Conservation (phyloP, 2,797 vertebrate species). For the Falco rusticolus region DNA sequence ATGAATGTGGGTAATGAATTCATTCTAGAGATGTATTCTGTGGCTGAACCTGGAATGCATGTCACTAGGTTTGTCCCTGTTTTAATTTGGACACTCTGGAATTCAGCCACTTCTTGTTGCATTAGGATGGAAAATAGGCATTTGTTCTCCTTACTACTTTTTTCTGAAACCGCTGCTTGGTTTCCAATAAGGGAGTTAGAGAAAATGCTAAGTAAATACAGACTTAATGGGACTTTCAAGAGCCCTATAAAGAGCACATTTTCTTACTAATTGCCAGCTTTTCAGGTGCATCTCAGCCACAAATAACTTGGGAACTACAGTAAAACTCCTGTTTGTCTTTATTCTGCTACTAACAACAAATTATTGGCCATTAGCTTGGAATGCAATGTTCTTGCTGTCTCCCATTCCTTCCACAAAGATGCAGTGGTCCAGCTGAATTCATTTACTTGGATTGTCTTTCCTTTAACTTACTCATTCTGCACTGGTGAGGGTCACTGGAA, state of each 20-base stretch:
- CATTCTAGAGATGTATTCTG: neutral
- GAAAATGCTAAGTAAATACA: slow-evolving; percentile 36
- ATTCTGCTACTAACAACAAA: neutral
- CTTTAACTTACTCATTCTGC: neutral
- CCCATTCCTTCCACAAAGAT: neutral
- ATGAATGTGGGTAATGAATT: neutral
- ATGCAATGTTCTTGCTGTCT: neutral
- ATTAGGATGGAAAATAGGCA: neutral
- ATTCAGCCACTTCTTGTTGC: neutral
- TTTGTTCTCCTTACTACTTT: neutral
- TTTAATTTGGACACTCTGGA: neutral
- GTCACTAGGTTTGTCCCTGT: neutral
- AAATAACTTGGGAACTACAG: slow-evolving; percentile 12
- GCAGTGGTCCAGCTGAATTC: neutral
- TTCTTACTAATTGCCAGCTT: slow-evolving; percentile 32
- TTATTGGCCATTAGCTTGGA: neutral
- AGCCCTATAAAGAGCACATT: slow-evolving; percentile 22
- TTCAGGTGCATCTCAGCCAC: slow-evolving; percentile 16
- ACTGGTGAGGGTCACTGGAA: neutral
- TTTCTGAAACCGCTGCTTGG: neutral
- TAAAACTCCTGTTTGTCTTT: neutral
- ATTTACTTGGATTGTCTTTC: neutral
- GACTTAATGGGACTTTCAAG: slow-evolving; percentile 29
- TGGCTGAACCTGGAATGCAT: neutral
- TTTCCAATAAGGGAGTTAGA: neutral